A percentile compares a stretch with the other conserved stretches of the same genome.
These are phyloP conservation scores for Osmerus mordax DNA, from an alignment of 2,113 vertebrate genomes.

Conservation along the genomic window DNA sequence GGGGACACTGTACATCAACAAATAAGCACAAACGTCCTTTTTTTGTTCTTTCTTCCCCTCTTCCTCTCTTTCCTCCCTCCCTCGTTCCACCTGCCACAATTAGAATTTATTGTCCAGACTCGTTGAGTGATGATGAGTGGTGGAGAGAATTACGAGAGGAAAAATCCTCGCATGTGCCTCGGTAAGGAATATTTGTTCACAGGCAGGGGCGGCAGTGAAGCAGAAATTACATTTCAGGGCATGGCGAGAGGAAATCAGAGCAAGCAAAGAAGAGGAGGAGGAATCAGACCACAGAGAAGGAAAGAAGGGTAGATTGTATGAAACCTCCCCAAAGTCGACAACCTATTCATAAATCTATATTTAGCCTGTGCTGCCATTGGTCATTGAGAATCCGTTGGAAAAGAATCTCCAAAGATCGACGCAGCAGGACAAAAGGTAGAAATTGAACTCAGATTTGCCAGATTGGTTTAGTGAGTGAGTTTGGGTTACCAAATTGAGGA, in stretches of 20 bases:
- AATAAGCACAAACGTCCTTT: slow-evolving; percentile 33
- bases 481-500: slow-evolving; percentile 3
- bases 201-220: background rate
- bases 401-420: background rate
- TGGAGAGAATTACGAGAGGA: slow-evolving; percentile 49
- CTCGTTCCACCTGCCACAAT: slow-evolving; percentile 61
- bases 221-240: background rate
- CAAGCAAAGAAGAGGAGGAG: too few relatives aligned
- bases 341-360: slow-evolving; percentile 13
- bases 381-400: background rate
- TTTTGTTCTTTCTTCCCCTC: slow-evolving; percentile 14
- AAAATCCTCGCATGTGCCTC: slow-evolving; percentile 48
- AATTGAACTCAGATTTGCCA: slow-evolving; percentile 5
- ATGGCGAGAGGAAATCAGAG: background rate
- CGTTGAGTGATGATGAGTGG: slow-evolving; percentile 48
- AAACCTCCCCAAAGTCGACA: slow-evolving; percentile 10
- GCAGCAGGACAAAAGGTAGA: background rate
- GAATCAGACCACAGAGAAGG: background rate
- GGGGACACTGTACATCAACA: slow-evolving; percentile 60
- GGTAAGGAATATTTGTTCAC: background rate
- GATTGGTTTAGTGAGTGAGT: slow-evolving; percentile 3
- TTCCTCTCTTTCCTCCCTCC: slow-evolving; percentile 24
- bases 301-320: background rate
- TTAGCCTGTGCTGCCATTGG: background rate
- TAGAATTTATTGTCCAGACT: slow-evolving; percentile 69